phyloP scores from a whole-genome alignment of 2,888 invertebrate species.

The Drosophila subsilvestris region DNA sequence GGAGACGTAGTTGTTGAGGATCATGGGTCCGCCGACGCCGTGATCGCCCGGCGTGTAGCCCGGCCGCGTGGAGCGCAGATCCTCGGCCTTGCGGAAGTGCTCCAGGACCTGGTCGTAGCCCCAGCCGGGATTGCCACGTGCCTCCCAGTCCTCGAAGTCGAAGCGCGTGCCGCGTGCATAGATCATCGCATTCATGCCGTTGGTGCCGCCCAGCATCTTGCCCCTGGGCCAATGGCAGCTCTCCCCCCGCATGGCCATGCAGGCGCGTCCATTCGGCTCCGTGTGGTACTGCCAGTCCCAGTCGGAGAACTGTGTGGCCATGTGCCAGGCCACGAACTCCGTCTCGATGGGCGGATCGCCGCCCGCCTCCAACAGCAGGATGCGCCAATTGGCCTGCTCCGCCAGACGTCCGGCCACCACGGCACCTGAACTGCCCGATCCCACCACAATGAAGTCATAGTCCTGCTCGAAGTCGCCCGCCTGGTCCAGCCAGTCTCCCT shows the following conservation, averaged over 20 bases:
- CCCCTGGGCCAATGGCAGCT: conserved; percentile 87
- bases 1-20: conserved; percentile 87
- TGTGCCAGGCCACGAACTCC: conserved; percentile 83
- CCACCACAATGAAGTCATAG: conserved; percentile 87
- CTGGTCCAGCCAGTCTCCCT: conserved; percentile 69
- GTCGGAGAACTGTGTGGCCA: conserved; percentile 81
- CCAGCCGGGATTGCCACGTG: conserved; percentile 88
- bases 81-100: conserved; percentile 92
- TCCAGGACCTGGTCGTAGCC: conserved; percentile 90
- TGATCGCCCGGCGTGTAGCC: conserved; percentile 84
- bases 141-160: conserved; percentile 89
- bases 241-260: conserved; percentile 81
- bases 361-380: conserved; percentile 92
- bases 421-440: conserved; percentile 87
- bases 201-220: conserved; percentile 88
- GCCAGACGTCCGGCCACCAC: conserved; percentile 88
- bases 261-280: conserved; percentile 82
- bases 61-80: conserved; percentile 85
- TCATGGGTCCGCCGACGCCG: conserved; percentile 86
- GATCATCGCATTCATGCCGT: conserved; percentile 88
- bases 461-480: conserved; percentile 55
- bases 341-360: conserved; percentile 86
- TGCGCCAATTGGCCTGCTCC: conserved; percentile 90
- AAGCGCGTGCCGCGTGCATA: conserved; percentile 87
- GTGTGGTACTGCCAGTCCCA: conserved; percentile 84